Evolutionary conservation across 2,888 invertebrate species (phyloP), one percentile per base, ranked within the genome.

Genomic region (Pyralis farinalis): DNA sequence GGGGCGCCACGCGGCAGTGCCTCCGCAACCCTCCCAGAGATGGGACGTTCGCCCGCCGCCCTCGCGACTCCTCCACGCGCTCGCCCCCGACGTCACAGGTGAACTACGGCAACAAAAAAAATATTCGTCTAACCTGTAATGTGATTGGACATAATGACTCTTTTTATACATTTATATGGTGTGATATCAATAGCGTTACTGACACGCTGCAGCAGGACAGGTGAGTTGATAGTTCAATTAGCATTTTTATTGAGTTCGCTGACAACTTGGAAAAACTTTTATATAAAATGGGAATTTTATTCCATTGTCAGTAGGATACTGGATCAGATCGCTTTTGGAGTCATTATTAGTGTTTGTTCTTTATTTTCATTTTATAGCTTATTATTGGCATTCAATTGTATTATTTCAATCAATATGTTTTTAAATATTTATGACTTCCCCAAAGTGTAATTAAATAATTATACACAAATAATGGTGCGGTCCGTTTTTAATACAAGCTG

Each of bases 81-180:
- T 63, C 71, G 73, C 74, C 71, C 60, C 52, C 71, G 60, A 49
- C 58, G 56, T 55, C 63, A 71, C 69, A 80, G 75, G 77, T 85
- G 83, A 85, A 82, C 67, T 62, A 63, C 55, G 50, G 51, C 43
- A 33, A 40, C 38, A 47, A 47, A 55, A 60, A 58, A 59, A 48
- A 47, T 33, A 44, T 25, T 25, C 50, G 48, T 12, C 55, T 54
- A 42, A 50, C 44, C 44, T 66, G 68, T 63, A 62, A 71, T 74
- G 75, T 71, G 65, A 76, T 52, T 57, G 57, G 62, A 63, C 63
- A 84, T 76, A 78, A 88, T 88, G 88, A 83, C 85, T 77, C 72
- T 80, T 85, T 87, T 86, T 84, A 71, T 87, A 86, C 76, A 80
- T 86, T 84, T 86, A 64, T 86, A 87, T 61, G 77, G 81, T 84